A percentile compares a stretch with the other conserved stretches of the same genome.
Evolutionary conservation across 1,140 invertebrate species (phyloP).

Genomic region (Goniozus legneri): DNA sequence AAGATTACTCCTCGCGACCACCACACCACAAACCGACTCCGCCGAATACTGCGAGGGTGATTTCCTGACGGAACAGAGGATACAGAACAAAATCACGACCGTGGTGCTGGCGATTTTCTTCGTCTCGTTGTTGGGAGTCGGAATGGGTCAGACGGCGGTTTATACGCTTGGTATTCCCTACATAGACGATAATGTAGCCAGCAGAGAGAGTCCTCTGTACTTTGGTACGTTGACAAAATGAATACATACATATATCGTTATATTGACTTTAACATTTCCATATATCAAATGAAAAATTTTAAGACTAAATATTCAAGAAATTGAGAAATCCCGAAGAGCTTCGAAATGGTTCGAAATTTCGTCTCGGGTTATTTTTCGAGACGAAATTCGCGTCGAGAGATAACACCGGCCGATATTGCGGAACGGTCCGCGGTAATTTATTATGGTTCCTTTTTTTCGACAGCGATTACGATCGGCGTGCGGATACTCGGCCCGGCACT

Average conservation of each 20-base stretch:
- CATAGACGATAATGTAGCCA: constrained; percentile 90
- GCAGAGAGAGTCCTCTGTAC: constrained; percentile 88
- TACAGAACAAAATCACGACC: constrained; percentile 72
- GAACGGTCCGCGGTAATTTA: too few species aligned
- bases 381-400: too few species aligned
- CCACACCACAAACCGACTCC: constrained; percentile 26
- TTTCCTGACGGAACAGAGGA: constrained; percentile 59
- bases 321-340: too few species aligned
- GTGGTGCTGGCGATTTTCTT: constrained; percentile 84
- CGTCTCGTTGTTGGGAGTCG: constrained; percentile 81
- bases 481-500: constrained; percentile 85
- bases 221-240: constrained; percentile 65
- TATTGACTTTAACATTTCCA: not conserved
- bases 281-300: constrained; percentile 8
- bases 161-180: constrained; percentile 91
- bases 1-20: constrained; percentile 34
- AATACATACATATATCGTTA: not conserved
- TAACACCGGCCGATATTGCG: too few species aligned
- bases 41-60: constrained; percentile 57
- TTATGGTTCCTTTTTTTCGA: constrained; percentile 28
- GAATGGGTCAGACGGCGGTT: constrained; percentile 89
- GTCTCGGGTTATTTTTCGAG: too few species aligned
- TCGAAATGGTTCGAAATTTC: too few species aligned
- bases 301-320: too few species aligned
- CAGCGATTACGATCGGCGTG: constrained; percentile 89